Conservation (phyloP, 1,140 invertebrate species). For the Latrodectus geometricus region DNA sequence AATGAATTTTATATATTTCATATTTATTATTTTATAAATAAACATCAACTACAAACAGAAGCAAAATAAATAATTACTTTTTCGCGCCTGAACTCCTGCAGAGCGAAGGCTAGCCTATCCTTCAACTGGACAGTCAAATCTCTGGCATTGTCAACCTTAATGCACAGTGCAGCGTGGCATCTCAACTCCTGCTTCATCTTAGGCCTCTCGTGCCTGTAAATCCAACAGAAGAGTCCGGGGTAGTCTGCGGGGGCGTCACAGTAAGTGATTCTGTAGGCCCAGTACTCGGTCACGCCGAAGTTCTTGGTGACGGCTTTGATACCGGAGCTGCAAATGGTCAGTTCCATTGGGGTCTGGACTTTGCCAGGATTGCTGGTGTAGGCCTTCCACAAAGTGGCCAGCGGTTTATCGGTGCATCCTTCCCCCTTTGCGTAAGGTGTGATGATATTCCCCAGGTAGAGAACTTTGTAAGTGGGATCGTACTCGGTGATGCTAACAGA, state of each 20-base stretch:
- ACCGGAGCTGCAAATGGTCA: constrained; percentile 74
- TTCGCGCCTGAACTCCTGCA: constrained; percentile 93
- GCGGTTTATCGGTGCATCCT: constrained; percentile 85
- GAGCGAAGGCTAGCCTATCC: constrained; percentile 81
- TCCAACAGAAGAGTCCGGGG: constrained; percentile 88
- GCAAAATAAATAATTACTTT: constrained; percentile 72
- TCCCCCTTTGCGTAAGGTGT: constrained; percentile 96
- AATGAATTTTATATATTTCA: too few species aligned
- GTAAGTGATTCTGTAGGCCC: constrained; percentile 93
- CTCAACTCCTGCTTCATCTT: constrained; percentile 94
- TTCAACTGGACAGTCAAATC: constrained; percentile 79
- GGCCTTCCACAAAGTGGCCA: constrained; percentile 94
- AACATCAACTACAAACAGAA: neutral
- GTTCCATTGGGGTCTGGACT: constrained; percentile 90
- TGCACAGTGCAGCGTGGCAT: constrained; percentile 96
- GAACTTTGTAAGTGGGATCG: constrained; percentile 91
- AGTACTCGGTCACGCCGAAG: constrained; percentile 97
- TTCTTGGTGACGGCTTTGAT: constrained; percentile 95
- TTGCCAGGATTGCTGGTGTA: constrained; percentile 80
- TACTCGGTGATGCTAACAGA: constrained; percentile 74
- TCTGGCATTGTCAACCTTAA: constrained; percentile 73
- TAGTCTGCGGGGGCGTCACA: constrained; percentile 82
- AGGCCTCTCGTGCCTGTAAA: constrained; percentile 89
- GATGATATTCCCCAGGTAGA: constrained; percentile 96
- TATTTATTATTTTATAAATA: neutral